Evolutionary conservation across 1,140 invertebrate genomes (phyloP).

Genomic region (Oscheius sp.): DNA sequence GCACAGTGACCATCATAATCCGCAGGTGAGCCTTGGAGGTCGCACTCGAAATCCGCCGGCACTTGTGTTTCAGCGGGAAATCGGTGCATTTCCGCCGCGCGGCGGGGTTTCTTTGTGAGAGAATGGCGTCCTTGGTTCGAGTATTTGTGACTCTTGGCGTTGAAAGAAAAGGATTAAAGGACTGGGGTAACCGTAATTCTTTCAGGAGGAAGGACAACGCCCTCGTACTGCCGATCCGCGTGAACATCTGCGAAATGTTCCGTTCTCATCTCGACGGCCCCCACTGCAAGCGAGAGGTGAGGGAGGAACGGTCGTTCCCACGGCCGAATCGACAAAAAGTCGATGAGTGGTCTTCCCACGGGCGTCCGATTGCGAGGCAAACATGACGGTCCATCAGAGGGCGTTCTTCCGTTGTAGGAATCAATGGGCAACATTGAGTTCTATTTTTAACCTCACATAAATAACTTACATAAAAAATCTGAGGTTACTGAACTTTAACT

Average conservation of each 20-base stretch:
- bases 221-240: constrained; percentile 54
- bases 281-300: constrained; percentile 43
- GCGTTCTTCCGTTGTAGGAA: no score
- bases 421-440: no score
- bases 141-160: constrained; percentile 2
- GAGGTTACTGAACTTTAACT: no score
- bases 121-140: constrained; percentile 11
- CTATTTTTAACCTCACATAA: no score
- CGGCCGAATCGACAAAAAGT: no score
- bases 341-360: no score
- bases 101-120: background rate
- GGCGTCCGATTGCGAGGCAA: no score
- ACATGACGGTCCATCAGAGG: no score
- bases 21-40: constrained; percentile 46
- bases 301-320: background rate
- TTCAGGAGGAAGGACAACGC: constrained; percentile 53
- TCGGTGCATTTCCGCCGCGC: no score
- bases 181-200: background rate
- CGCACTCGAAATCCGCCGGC: background rate
- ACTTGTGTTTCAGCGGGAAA: constrained; percentile 3
- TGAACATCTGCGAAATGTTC: constrained; percentile 50
- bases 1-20: constrained; percentile 61
- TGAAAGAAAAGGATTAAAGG: background rate
- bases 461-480: no score
- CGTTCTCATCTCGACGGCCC: constrained; percentile 22